Percentiles rank a stretch among this genome's conserved stretches.
Evolutionary conservation across 2,888 invertebrate species (phyloP).

Genomic region (Glyphotaelius pellucidus): DNA sequence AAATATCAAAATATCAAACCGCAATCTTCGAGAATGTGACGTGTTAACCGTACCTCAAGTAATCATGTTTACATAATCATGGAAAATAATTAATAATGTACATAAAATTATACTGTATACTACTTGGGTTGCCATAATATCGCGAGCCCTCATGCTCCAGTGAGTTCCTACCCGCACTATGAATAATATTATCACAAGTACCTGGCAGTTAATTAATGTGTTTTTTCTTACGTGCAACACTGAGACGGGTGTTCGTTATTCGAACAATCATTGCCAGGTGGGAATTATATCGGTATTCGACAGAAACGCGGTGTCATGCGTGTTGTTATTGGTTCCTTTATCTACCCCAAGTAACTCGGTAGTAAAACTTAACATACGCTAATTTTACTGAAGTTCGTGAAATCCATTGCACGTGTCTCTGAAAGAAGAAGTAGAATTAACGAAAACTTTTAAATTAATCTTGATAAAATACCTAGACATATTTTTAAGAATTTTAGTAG

Average conservation of each 20-base stretch:
- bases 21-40: background rate
- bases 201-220: background rate
- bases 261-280: background rate
- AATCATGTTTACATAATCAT: background rate
- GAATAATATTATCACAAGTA: background rate
- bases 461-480: too few relatives aligned
- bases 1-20: background rate
- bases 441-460: too few relatives aligned
- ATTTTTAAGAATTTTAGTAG: too few relatives aligned
- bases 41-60: background rate
- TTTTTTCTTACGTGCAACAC: conserved; percentile 6
- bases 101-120: background rate
- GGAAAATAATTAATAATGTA: background rate
- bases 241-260: background rate
- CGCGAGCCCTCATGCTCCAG: background rate
- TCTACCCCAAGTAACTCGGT: background rate
- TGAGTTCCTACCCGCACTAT: background rate
- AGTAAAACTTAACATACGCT: background rate
- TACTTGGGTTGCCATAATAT: background rate
- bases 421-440: background rate
- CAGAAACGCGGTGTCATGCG: background rate
- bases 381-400: background rate
- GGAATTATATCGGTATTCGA: conserved; percentile 10
- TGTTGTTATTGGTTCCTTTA: background rate
- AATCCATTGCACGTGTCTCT: background rate